phyloP scores from a whole-genome alignment of 2,113 vertebrate genomes.

The Myrmecophaga tridactyla region DNA sequence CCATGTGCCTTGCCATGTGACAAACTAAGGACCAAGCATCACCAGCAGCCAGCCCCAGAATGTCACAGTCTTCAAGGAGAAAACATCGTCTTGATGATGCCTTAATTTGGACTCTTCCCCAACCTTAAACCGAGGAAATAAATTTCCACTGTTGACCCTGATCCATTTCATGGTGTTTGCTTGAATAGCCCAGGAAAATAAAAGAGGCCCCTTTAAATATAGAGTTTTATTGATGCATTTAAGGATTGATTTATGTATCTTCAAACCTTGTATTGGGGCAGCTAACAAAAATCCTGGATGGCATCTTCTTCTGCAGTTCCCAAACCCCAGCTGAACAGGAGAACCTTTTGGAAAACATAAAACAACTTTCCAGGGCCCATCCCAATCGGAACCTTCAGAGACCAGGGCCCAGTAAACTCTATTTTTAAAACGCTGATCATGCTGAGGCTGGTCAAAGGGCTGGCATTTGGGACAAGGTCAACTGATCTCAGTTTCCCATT shows the following conservation, averaged over 20 bases:
- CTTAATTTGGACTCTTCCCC: no score
- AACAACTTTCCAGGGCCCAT: background rate
- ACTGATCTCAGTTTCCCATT: background rate
- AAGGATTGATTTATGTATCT: background rate
- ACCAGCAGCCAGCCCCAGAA: no score
- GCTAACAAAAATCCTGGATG: background rate
- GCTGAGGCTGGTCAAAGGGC: background rate
- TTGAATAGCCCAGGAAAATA: no score
- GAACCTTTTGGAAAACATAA: background rate
- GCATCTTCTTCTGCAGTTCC: background rate
- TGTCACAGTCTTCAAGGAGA: no score
- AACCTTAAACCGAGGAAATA: no score
- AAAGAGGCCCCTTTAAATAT: background rate
- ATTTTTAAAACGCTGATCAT: background rate
- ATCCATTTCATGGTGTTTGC: no score
- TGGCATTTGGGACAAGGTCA: background rate
- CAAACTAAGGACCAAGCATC: no score
- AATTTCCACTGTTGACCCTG: no score
- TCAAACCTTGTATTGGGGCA: background rate
- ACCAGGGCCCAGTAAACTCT: background rate
- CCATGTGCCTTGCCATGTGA: no score
- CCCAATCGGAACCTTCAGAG: background rate
- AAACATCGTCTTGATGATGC: no score
- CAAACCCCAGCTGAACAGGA: background rate
- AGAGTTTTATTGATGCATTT: background rate